Percentiles rank a stretch among this genome's conserved stretches.
These are phyloP conservation scores for Lycaon pictus DNA, from an alignment of 2,113 vertebrate genomes.

Conservation along the genomic window DNA sequence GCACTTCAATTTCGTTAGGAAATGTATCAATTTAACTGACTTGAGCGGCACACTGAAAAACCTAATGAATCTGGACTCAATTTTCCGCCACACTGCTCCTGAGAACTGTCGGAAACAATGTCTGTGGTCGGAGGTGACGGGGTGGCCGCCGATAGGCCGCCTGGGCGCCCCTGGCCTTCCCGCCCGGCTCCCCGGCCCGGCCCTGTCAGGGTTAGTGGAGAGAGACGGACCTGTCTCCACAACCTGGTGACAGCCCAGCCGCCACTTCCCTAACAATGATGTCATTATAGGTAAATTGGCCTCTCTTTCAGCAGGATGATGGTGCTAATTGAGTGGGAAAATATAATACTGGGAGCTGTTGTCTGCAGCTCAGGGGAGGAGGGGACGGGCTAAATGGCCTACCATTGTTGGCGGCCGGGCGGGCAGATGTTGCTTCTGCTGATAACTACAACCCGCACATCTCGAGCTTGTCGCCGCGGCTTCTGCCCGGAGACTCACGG, in stretches of 20 bases:
- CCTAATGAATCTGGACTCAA: constrained; percentile 99
- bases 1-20: constrained; percentile 99
- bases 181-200: constrained; percentile 9
- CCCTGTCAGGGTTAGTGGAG: constrained; percentile 89
- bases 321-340: constrained; percentile 99
- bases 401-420: constrained; percentile 97
- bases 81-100: constrained; percentile 99
- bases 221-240: constrained; percentile 90
- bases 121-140: constrained; percentile 94
- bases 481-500: constrained; percentile 93
- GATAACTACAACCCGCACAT: constrained; percentile 96
- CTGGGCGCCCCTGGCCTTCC: constrained; percentile 82
- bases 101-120: constrained; percentile 99
- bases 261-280: constrained; percentile 99
- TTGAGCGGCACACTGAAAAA: constrained; percentile 98
- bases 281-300: constrained; percentile 99
- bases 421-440: constrained; percentile 99
- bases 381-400: constrained; percentile 98
- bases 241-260: constrained; percentile 93
- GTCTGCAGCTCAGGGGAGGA: constrained; percentile 96
- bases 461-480: constrained; percentile 96
- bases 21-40: constrained; percentile 99
- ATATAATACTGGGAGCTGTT: constrained; percentile 99
- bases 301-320: constrained; percentile 99
- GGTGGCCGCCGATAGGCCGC: constrained; percentile 93